Evolutionary conservation across 2,113 vertebrate genomes (phyloP).

Genomic region (Prochilodus magdalenae): DNA sequence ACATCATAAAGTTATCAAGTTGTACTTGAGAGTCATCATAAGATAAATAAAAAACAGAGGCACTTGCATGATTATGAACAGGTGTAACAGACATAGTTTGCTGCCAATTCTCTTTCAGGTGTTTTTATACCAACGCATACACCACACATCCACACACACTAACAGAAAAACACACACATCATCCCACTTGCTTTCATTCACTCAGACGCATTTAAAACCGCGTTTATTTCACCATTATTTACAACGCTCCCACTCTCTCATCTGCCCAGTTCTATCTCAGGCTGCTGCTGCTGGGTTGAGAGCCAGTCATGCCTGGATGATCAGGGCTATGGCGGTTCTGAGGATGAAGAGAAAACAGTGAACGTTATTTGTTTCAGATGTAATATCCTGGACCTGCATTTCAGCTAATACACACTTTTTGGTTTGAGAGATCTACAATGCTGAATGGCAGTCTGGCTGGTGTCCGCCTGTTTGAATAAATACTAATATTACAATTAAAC

Average conservation of each 20-base stretch:
- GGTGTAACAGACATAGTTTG: slow-evolving; percentile 28
- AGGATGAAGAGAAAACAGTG: neutral
- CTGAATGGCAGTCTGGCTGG: too few species aligned
- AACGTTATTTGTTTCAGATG: neutral
- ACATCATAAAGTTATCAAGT: neutral
- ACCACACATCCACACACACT: neutral
- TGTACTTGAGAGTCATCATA: slow-evolving; percentile 1
- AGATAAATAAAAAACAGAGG: slow-evolving; percentile 50
- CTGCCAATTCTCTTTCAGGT: slow-evolving; percentile 11
- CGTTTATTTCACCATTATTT: neutral
- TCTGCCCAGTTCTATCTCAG: slow-evolving; percentile 80
- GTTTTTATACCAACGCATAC: neutral
- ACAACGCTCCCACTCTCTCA: slow-evolving; percentile 19
- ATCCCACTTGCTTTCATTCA: too few species aligned
- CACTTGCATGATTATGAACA: slow-evolving; percentile 25
- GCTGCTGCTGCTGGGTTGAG: slow-evolving; percentile 94
- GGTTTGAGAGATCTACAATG: too few species aligned
- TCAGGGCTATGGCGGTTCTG: slow-evolving; percentile 97
- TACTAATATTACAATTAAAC: too few species aligned
- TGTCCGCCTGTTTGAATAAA: too few species aligned
- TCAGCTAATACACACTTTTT: too few species aligned
- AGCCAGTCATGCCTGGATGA: slow-evolving; percentile 87
- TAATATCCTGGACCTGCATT: too few species aligned
- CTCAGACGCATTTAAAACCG: neutral
- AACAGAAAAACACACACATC: neutral